Evolutionary conservation across 2,113 vertebrate species (phyloP).

Genomic region (Proteles cristata): DNA sequence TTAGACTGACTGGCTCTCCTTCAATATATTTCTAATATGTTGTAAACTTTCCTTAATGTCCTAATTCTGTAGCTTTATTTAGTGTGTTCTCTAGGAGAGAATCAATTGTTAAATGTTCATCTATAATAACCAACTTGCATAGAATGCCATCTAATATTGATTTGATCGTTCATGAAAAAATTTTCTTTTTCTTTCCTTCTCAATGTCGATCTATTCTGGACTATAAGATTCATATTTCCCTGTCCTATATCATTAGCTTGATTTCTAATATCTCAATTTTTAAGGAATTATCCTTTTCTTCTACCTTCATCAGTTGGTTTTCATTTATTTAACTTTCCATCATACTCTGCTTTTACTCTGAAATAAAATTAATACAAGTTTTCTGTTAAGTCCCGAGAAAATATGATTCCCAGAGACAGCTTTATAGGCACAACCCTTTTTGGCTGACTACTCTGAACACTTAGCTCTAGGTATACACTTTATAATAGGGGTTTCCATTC

Average conservation of each 20-base stretch:
- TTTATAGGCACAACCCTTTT: background rate
- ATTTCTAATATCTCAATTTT: background rate
- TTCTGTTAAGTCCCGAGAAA: background rate
- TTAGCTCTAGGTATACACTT: background rate
- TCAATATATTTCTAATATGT: background rate
- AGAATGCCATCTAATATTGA: background rate
- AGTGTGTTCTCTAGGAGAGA: background rate
- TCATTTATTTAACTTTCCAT: background rate
- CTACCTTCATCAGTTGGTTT: background rate
- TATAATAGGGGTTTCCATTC: background rate
- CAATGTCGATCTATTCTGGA: background rate
- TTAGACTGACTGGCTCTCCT: background rate
- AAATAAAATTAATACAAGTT: background rate
- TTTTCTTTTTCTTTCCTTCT: background rate
- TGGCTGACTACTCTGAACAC: background rate
- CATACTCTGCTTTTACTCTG: background rate
- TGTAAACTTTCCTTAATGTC: background rate
- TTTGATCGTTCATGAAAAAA: background rate
- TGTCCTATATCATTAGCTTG: background rate
- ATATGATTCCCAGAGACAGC: background rate
- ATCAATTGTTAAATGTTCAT: background rate
- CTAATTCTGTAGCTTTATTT: background rate
- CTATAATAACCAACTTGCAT: background rate
- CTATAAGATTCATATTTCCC: background rate
- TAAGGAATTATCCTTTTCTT: background rate